These are phyloP conservation scores for Romanogobio albipinnatus DNA, from an alignment of 2,113 vertebrate genomes.

Conservation along the genomic window DNA sequence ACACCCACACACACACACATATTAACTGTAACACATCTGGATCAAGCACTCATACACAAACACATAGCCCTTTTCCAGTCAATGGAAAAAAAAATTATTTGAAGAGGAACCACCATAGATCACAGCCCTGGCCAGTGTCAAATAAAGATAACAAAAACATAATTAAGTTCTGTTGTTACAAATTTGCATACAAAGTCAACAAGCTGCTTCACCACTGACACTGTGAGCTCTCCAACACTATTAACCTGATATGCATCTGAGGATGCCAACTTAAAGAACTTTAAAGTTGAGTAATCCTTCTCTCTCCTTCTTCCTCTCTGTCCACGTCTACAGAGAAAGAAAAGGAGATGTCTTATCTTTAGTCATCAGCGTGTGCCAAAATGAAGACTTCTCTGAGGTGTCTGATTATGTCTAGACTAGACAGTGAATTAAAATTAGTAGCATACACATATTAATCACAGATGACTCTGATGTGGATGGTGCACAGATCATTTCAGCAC, in stretches of 20 bases:
- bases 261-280: conserved; percentile 38
- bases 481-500: conserved; percentile 11
- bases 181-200: conserved; percentile 52
- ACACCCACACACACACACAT: conserved; percentile 73
- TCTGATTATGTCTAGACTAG: conserved; percentile 62
- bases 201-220: conserved; percentile 27
- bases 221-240: conserved; percentile 22
- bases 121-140: not conserved
- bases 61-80: conserved; percentile 4
- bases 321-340: conserved; percentile 23
- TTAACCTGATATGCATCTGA: conserved; percentile 5
- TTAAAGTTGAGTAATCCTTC: conserved; percentile 31
- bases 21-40: conserved; percentile 3
- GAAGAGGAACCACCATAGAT: conserved; percentile 19
- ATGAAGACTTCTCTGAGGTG: conserved; percentile 1
- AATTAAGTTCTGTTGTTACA: conserved; percentile 47
- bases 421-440: conserved; percentile 51
- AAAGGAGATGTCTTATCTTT: conserved; percentile 37
- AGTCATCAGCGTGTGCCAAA: conserved; percentile 31
- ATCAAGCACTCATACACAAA: conserved; percentile 23
- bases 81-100: conserved; percentile 25
- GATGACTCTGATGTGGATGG: conserved; percentile 31
- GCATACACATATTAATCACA: conserved; percentile 40
- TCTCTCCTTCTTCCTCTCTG: not conserved
- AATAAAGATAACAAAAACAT: conserved; percentile 32